These are phyloP conservation scores for Polyploca ridens DNA, from an alignment of 2,888 invertebrate species.

Conservation along the genomic window DNA sequence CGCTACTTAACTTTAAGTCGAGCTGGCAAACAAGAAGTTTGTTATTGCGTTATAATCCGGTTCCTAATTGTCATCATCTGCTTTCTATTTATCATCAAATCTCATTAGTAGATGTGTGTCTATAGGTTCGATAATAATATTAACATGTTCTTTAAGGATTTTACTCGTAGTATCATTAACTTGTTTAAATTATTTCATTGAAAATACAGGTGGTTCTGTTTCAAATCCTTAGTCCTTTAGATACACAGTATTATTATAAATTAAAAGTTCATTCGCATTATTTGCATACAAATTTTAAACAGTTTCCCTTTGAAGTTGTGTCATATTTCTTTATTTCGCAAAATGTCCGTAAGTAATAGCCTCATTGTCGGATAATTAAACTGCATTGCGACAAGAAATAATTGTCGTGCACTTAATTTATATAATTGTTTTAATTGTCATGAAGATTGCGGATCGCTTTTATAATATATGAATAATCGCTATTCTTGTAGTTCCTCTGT, in stretches of 20 bases:
- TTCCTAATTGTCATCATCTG: constrained; percentile 55
- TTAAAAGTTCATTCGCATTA: too few species aligned
- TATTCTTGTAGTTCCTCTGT: constrained; percentile 12
- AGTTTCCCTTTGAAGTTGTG: too few species aligned
- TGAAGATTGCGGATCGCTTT: constrained; percentile 44
- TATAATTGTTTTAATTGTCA: constrained; percentile 63
- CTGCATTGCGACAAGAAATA: constrained; percentile 44
- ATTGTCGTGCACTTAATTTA: constrained; percentile 58
- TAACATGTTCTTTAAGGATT: too few species aligned
- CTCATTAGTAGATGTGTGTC: constrained; percentile 23
- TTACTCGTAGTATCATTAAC: too few species aligned
- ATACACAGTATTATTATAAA: too few species aligned
- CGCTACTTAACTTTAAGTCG: constrained; percentile 58
- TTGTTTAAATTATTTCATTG: too few species aligned
- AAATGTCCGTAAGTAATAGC: constrained; percentile 1
- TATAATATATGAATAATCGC: constrained; percentile 54
- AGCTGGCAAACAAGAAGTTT: constrained; percentile 39
- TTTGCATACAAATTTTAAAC: too few species aligned
- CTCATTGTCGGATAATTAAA: constrained; percentile 25
- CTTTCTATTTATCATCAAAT: constrained; percentile 52
- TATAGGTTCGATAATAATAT: constrained; percentile 13
- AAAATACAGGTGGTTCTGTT: too few species aligned
- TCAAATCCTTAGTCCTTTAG: too few species aligned
- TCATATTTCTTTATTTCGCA: not conserved
- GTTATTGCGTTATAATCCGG: constrained; percentile 42